Evolutionary conservation across 2,797 vertebrate species (phyloP), one percentile per base, ranked within the genome.

Genomic region (Chaunax sp.): DNA sequence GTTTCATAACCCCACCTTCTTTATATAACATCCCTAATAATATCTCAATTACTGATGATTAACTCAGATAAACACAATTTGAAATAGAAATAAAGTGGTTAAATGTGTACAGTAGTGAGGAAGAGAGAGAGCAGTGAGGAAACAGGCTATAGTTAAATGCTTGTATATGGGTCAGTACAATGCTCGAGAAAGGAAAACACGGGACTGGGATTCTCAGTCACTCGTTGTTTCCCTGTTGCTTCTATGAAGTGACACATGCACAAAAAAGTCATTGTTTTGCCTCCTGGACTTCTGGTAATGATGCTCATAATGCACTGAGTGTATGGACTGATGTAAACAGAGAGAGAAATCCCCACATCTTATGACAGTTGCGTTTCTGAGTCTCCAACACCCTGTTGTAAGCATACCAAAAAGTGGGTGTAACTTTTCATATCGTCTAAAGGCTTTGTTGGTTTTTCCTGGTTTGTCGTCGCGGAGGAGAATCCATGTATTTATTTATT

Each of bases 301-400:
- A 6, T 0, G 1, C 4, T 26, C 16, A 18, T 20, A 30, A 35
- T 57, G 19, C 45, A 51, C 61, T 55, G 47, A 70, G 23, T 13
- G 1, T n/a, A n/a, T 66, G 46, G 74, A 65, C 77, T 78, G 78
- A 90, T 71, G 73, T 66, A 54, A 75, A 83, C 28, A 55, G 10
- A 41, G 15, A 37, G 2, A 16, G 2, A 7, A n/a, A n/a, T n/a
- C n/a, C n/a, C n/a, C 2, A 4, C 37, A 22, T 83, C 84, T 28
- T 78, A 72, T 78, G 61, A 81, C 54, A 28, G 47, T 54, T 73
- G 75, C 52, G 41, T 63, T 87, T 83, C 64, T 37, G 18, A 15
- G 5, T 37, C 1, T 19, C 15, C 11, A 23, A 18, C 28, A 2
- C 20, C 1, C n/a, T 23, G 25, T 12, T 45, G 13, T 13, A n/a